Conservation (phyloP, 2,113 vertebrate genomes). For the Toxostoma redivivum region DNA sequence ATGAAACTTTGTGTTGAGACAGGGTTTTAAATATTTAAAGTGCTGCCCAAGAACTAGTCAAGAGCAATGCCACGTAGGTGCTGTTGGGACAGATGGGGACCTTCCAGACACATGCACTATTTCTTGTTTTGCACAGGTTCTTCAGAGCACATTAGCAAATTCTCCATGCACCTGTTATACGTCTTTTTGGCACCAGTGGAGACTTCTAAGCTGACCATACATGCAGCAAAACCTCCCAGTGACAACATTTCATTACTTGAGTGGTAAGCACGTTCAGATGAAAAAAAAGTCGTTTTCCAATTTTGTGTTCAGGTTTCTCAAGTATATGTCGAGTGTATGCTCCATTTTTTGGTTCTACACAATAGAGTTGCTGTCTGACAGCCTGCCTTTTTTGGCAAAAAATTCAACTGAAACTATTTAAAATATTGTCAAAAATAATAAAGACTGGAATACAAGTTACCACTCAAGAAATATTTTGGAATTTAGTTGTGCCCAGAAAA, state of each 20-base stretch:
- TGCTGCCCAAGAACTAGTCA: neutral
- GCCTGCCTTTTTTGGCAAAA: constrained; percentile 1
- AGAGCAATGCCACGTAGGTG: neutral
- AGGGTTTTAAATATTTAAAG: neutral
- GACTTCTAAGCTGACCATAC: constrained; percentile 57
- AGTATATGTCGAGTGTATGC: constrained; percentile 8
- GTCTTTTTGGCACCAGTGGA: neutral
- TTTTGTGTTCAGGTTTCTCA: neutral
- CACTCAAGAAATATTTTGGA: neutral
- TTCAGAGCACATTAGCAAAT: neutral
- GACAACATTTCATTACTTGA: constrained; percentile 45
- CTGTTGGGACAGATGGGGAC: neutral
- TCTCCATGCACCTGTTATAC: constrained; percentile 64
- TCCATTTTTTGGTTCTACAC: neutral
- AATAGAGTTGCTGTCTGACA: neutral
- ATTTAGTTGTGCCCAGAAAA: neutral
- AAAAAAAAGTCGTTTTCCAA: neutral
- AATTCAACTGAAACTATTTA: constrained; percentile 31
- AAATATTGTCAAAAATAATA: constrained; percentile 61
- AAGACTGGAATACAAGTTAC: constrained; percentile 1
- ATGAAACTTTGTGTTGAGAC: rapidly evolving
- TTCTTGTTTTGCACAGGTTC: neutral
- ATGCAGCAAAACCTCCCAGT: constrained; percentile 41
- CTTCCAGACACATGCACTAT: neutral
- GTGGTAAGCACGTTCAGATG: constrained; percentile 67